These are phyloP conservation scores for Harmothoe impar DNA, from an alignment of 2,888 invertebrate species.

Conservation along the genomic window DNA sequence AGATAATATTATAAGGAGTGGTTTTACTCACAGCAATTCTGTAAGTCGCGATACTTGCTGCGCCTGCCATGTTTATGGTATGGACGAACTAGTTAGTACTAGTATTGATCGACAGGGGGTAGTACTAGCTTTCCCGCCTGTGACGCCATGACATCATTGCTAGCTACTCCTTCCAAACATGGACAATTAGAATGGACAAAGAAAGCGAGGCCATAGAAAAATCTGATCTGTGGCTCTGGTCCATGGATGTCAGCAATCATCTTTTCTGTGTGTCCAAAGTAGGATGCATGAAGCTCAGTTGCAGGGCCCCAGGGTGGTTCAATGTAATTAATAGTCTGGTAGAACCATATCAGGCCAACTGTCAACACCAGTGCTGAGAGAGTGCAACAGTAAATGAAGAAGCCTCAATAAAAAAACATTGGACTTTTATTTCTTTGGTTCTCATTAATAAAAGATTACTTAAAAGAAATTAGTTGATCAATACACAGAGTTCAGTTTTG, in stretches of 20 bases:
- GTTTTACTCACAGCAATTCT: background rate
- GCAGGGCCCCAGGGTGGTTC: too few species aligned
- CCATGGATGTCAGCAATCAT: background rate
- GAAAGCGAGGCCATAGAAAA: background rate
- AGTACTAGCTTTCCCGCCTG: too few species aligned
- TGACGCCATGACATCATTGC: background rate
- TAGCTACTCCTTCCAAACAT: too few species aligned
- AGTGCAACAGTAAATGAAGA: too few species aligned
- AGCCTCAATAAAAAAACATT: too few species aligned
- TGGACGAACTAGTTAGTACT: too few species aligned
- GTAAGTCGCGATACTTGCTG: background rate
- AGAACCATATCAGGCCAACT: constrained; percentile 3
- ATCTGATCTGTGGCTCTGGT: background rate
- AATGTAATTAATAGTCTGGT: background rate
- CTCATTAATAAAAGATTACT: too few species aligned
- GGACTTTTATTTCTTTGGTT: too few species aligned
- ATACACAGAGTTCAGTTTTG: too few species aligned
- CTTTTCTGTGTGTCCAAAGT: background rate
- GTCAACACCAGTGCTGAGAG: background rate
- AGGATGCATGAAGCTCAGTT: background rate
- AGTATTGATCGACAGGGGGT: too few species aligned
- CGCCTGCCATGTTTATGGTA: background rate
- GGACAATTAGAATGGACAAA: too few species aligned
- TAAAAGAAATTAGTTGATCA: too few species aligned
- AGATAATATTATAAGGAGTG: background rate